Conservation (phyloP, 2,113 vertebrate species). For the Camelus dromedarius region DNA sequence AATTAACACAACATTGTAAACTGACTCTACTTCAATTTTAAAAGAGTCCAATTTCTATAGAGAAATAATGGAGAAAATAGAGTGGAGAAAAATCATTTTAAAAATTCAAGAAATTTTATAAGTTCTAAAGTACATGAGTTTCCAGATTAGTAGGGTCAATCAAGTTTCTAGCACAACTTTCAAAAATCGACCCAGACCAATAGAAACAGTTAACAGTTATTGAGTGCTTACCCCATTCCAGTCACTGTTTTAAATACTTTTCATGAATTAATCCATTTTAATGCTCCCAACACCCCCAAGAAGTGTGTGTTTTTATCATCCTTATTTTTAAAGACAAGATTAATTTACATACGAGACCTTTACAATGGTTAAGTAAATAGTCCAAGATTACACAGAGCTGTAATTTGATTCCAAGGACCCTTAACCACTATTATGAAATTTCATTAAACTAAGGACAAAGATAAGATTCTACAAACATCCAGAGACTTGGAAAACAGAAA, state of each 20-base stretch:
- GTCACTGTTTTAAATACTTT: neutral
- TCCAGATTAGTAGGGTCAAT: neutral
- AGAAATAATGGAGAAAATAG: neutral
- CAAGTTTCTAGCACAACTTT: neutral
- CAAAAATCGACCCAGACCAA: neutral
- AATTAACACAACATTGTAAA: no score
- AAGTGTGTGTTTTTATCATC: neutral
- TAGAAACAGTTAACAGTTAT: neutral
- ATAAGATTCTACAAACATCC: neutral
- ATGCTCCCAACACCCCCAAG: neutral
- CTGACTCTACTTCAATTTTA: no score
- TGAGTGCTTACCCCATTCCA: neutral
- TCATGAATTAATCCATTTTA: neutral
- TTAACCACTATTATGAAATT: neutral
- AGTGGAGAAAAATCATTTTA: neutral
- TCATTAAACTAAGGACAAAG: neutral
- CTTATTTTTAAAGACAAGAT: neutral
- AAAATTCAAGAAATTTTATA: neutral
- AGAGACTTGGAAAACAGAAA: neutral
- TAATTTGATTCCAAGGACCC: neutral
- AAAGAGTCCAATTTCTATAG: neutral
- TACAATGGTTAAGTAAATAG: neutral
- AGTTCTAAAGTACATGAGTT: neutral
- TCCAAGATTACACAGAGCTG: neutral
- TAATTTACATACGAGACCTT: neutral